These are phyloP conservation scores for Serripes groenlandicus DNA, from an alignment of 2,888 invertebrate genomes.

Conservation along the genomic window DNA sequence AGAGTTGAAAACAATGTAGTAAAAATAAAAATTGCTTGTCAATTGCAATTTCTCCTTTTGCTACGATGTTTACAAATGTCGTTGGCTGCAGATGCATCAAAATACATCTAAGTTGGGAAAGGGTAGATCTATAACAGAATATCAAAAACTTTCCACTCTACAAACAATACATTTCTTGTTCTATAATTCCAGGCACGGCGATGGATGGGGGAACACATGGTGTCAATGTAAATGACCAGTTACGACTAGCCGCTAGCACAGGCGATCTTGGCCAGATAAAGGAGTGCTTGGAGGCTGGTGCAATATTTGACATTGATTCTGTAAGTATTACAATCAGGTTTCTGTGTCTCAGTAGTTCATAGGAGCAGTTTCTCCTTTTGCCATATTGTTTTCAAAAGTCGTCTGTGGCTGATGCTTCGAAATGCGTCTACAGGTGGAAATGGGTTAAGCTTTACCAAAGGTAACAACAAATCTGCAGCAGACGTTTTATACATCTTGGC, in stretches of 20 bases:
- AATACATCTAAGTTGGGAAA: not conserved
- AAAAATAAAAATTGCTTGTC: not conserved
- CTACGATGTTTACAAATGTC: not conserved
- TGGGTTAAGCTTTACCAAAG: no score
- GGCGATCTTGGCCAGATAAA: constrained; percentile 84
- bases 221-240: constrained; percentile 78
- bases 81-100: constrained; percentile 1
- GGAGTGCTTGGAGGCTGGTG: constrained; percentile 84
- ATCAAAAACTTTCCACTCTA: not conserved
- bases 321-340: constrained; percentile 76
- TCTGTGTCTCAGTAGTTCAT: no score
- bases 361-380: no score
- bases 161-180: not conserved
- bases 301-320: constrained; percentile 82
- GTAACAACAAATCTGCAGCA: no score
- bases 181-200: constrained; percentile 44
- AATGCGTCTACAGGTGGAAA: no score
- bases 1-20: no score
- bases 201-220: constrained; percentile 40
- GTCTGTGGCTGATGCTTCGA: no score
- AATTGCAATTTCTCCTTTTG: constrained; percentile 3
- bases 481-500: no score
- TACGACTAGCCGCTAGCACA: constrained; percentile 85
- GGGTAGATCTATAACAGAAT: not conserved
- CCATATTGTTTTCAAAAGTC: no score